Evolutionary conservation across 2,113 vertebrate species (phyloP).

Genomic region (Mellivora capensis): DNA sequence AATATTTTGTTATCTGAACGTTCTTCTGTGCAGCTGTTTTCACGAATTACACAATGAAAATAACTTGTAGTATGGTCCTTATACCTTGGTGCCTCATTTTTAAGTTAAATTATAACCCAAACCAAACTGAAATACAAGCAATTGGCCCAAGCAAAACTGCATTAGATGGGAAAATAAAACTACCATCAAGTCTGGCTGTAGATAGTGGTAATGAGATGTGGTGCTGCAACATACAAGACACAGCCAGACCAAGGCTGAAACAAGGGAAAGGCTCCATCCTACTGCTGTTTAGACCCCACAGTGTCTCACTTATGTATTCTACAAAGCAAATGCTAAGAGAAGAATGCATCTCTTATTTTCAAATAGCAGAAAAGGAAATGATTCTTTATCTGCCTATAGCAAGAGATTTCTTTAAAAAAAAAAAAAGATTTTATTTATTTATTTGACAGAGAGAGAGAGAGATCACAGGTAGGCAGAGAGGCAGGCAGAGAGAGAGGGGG

Average conservation of each 20-base stretch:
- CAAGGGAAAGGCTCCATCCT: not conserved
- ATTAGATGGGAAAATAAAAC: not conserved
- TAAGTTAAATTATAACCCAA: conserved; percentile 26
- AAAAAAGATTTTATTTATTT: no score
- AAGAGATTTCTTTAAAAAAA: conserved; percentile 17
- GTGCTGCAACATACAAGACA: not conserved
- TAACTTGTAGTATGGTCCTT: not conserved
- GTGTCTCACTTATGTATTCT: not conserved
- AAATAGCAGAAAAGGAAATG: conserved; percentile 37
- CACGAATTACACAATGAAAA: conserved; percentile 6
- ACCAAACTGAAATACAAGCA: conserved; percentile 15
- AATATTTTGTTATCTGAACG: not conserved
- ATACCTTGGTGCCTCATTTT: not conserved
- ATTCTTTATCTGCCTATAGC: not conserved
- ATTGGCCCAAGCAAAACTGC: not conserved
- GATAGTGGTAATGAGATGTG: not conserved
- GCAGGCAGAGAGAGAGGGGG: no score
- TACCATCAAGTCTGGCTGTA: not conserved
- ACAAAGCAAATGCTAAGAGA: not conserved
- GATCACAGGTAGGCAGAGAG: no score
- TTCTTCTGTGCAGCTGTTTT: conserved; percentile 7
- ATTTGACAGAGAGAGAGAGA: no score
- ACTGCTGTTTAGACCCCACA: not conserved
- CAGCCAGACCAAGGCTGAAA: not conserved
- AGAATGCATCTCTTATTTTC: conserved; percentile 17